Percentiles rank a stretch among this genome's conserved stretches.
These are phyloP conservation scores for Sclerurus mexicanus DNA, from an alignment of 2,113 vertebrate species.

Conservation along the genomic window DNA sequence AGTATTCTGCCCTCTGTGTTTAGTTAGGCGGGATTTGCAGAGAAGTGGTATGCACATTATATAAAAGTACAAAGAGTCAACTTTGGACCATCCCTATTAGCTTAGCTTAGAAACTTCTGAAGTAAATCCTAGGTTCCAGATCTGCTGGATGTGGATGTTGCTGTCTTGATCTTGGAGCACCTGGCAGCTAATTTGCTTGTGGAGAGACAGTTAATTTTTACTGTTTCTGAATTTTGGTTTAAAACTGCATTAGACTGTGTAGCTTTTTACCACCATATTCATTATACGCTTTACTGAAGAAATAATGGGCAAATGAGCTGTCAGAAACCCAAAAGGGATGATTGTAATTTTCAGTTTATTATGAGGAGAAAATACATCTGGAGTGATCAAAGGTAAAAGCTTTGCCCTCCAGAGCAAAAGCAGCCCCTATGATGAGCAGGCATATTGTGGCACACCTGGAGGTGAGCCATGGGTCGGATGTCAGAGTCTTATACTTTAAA, in stretches of 20 bases:
- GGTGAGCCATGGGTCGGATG: not conserved
- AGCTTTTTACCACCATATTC: not conserved
- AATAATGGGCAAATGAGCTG: constrained; percentile 41
- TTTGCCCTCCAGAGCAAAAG: constrained; percentile 6
- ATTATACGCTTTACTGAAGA: not conserved
- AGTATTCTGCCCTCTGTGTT: not conserved
- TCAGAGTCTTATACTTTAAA: not conserved
- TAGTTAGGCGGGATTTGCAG: not conserved
- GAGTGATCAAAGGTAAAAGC: constrained; percentile 39
- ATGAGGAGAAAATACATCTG: constrained; percentile 23
- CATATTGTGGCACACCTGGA: constrained; percentile 32
- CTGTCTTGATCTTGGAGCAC: not conserved
- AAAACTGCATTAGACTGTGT: not conserved
- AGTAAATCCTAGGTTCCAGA: not conserved
- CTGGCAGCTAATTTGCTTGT: not conserved
- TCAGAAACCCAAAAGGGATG: not conserved
- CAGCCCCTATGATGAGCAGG: not conserved
- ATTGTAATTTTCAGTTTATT: constrained; percentile 46
- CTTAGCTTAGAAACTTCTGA: not conserved
- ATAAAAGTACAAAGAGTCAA: not conserved
- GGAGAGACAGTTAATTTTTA: not conserved
- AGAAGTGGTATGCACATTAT: not conserved
- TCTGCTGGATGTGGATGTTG: not conserved
- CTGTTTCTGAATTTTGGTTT: not conserved
- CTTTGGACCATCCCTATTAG: not conserved